Evolutionary conservation across 2,797 vertebrate genomes (phyloP).

Genomic region (Apogon talboti): DNA sequence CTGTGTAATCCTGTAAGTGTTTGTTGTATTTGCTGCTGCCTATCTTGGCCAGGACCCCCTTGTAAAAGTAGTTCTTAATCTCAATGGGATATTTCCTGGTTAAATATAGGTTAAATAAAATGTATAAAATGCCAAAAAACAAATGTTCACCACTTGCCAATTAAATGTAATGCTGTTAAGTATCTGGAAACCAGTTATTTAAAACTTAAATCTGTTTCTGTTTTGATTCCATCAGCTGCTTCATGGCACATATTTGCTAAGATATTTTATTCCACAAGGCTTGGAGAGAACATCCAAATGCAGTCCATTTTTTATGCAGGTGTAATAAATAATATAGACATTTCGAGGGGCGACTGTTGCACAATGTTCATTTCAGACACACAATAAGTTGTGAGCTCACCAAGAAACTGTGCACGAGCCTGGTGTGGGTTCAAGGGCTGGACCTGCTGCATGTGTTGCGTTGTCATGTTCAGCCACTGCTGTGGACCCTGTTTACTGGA

Average conservation of each 20-base stretch:
- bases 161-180: background rate
- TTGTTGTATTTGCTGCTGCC: too few species aligned
- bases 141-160: background rate
- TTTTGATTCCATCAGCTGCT: too few species aligned
- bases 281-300: background rate
- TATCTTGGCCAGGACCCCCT: too few species aligned
- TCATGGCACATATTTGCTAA: background rate
- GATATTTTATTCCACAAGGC: background rate
- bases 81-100: too few species aligned
- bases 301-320: background rate
- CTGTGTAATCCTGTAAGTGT: too few species aligned
- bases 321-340: background rate
- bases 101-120: too few species aligned
- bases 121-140: too few species aligned
- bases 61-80: too few species aligned
- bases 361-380: slow-evolving; percentile 5
- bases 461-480: slow-evolving; percentile 90
- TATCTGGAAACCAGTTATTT: background rate
- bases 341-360: slow-evolving; percentile 65
- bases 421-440: slow-evolving; percentile 94
- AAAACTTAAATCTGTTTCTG: background rate
- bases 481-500: slow-evolving; percentile 85
- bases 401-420: slow-evolving; percentile 94
- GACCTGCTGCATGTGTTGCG: slow-evolving; percentile 90
- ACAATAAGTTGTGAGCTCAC: slow-evolving; percentile 75